A percentile compares a stretch with the other conserved stretches of the same genome.
Conservation (phyloP, 2,888 invertebrate species). For the Bimastos eiseni region DNA sequence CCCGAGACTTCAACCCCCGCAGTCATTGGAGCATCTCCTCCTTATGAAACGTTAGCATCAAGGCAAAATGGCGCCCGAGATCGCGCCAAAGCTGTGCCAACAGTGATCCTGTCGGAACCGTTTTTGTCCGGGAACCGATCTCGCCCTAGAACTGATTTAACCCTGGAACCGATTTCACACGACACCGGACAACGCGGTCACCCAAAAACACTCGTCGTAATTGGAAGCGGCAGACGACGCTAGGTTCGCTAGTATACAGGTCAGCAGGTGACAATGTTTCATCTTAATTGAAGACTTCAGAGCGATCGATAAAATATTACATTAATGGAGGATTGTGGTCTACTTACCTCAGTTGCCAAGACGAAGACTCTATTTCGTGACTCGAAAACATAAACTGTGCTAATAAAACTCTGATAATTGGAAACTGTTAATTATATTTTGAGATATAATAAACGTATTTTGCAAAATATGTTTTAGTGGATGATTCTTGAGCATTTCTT, state of each 20-base stretch:
- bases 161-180: neutral
- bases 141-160: neutral
- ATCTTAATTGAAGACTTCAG: neutral
- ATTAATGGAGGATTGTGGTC: neutral
- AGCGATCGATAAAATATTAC: constrained; percentile 13
- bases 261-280: neutral
- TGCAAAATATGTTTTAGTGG: neutral
- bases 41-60: neutral
- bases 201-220: constrained; percentile 13
- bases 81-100: neutral
- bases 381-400: neutral
- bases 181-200: neutral
- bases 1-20: too few species aligned
- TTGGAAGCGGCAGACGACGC: neutral
- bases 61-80: neutral
- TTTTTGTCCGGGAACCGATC: neutral
- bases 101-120: neutral
- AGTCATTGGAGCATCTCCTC: too few species aligned
- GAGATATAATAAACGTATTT: too few species aligned
- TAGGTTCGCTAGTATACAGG: neutral
- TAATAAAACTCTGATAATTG: neutral
- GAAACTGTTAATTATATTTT: too few species aligned
- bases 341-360: neutral
- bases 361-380: neutral
- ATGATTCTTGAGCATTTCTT: neutral